These are phyloP conservation scores for Coenonympha arcania DNA, from an alignment of 2,888 invertebrate genomes.

Conservation along the genomic window DNA sequence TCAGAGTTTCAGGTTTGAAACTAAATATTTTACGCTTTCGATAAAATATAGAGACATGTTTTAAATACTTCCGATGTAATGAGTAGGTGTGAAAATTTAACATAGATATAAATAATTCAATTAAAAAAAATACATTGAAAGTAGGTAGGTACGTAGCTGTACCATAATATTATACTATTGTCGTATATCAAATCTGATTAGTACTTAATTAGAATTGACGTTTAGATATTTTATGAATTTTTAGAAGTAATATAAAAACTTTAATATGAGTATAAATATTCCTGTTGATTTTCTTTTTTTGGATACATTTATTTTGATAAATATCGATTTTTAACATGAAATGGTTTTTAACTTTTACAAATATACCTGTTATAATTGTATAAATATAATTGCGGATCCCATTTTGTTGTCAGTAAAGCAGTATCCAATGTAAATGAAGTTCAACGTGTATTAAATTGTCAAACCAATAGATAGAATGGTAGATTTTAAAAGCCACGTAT, in stretches of 20 bases:
- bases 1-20: neutral
- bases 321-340: slow-evolving; percentile 47
- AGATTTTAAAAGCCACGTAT: slow-evolving; percentile 10
- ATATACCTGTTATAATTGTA: neutral
- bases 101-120: slow-evolving; percentile 11
- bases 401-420: slow-evolving; percentile 11
- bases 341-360: slow-evolving; percentile 31
- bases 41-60: neutral
- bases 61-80: neutral
- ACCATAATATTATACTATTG: slow-evolving; percentile 32
- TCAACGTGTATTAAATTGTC: too few relatives aligned
- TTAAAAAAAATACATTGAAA: slow-evolving; percentile 11
- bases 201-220: slow-evolving; percentile 56
- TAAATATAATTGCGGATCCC: neutral
- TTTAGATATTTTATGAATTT: slow-evolving; percentile 58
- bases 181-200: slow-evolving; percentile 38
- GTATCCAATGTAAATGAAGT: too few relatives aligned
- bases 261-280: too few relatives aligned
- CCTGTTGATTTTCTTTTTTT: slow-evolving; percentile 49
- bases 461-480: slow-evolving; percentile 8
- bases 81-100: slow-evolving; percentile 7
- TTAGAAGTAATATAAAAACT: slow-evolving; percentile 44
- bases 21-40: neutral
- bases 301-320: slow-evolving; percentile 68
- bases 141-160: slow-evolving; percentile 23